Evolutionary conservation across 1,140 invertebrate species (phyloP), one percentile per base, ranked within the genome.

Genomic region (Dinothrombium tinctorium): DNA sequence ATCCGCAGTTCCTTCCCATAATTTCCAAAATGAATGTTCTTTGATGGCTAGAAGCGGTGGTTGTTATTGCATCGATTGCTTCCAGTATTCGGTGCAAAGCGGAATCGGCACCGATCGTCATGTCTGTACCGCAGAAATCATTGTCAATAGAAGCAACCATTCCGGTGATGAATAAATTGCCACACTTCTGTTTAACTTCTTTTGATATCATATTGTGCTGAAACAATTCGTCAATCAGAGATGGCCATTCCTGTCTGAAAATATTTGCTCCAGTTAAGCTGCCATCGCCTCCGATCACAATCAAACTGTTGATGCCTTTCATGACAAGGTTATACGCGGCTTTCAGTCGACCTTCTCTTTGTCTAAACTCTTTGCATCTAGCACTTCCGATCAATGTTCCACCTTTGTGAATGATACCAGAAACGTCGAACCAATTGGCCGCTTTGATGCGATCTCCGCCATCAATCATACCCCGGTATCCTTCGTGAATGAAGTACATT

Each of bases 61-160:
- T 86, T 15, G 79, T 74, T 56, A 99, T 98, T 36, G 89, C 86
- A 67, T 99, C 94, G 48, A 92, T 84, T 37, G 87, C 83, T 61
- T 99, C 94, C 51, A 98, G 90, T 50, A 99, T 99, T 41, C 92
- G 69, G 59, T 98, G 92, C 43, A 98, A 62, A 21, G 94, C 94
- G 6, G 84, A 89, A 60, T 98, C 92, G 3, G 90, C 89, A 17
- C 50, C 94, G 53, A 99, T 98, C 20, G 94, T 99, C 92, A 98
- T 99, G 59, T 99, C 94, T 25, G 94, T 98, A 46, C 94, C 94
- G 61, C 89, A 99, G 63, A 99, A 99, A 63, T 99, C 94, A 64
- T 99, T 99, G 59, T 99, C 94, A 53, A 99, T 99, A 3, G 92
- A 98, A 14, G 92, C 94, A 33, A 99, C 94, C 70, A 98, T 70